Evolutionary conservation across 2,797 vertebrate species (phyloP).

Genomic region (Acrocephalus scirpaceus): DNA sequence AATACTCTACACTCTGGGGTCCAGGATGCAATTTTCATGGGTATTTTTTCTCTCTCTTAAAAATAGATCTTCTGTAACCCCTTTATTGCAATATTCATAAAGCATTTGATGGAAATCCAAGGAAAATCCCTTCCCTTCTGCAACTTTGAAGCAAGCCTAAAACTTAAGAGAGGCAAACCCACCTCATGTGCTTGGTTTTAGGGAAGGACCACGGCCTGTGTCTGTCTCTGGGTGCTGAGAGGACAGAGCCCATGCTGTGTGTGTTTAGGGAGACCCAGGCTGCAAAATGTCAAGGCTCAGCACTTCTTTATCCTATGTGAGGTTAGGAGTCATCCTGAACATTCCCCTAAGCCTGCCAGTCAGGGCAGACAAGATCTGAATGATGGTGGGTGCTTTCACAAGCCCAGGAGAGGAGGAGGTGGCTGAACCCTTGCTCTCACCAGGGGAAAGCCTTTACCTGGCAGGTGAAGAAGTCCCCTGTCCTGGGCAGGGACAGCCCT

Average conservation of each 20-base stretch:
- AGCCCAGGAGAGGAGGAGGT: neutral
- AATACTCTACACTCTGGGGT: slow-evolving; percentile 56
- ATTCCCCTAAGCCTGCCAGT: neutral
- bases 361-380: neutral
- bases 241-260: rapidly evolving
- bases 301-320: neutral
- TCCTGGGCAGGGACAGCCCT: neutral
- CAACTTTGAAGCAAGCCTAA: slow-evolving; percentile 29
- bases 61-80: slow-evolving; percentile 60
- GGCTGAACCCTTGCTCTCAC: neutral
- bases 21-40: slow-evolving; percentile 54
- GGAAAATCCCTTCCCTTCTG: slow-evolving; percentile 50
- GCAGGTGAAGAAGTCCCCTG: neutral
- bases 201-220: neutral
- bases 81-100: slow-evolving; percentile 62
- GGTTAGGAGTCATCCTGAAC: neutral
- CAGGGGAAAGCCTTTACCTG: neutral
- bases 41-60: slow-evolving; percentile 60
- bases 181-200: neutral
- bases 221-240: neutral
- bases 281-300: neutral
- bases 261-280: neutral
- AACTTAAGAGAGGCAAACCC: neutral
- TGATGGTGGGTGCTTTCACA: neutral
- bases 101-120: slow-evolving; percentile 23